Conservation (phyloP, 2,888 invertebrate species). For the Entomobrya multifasciata region DNA sequence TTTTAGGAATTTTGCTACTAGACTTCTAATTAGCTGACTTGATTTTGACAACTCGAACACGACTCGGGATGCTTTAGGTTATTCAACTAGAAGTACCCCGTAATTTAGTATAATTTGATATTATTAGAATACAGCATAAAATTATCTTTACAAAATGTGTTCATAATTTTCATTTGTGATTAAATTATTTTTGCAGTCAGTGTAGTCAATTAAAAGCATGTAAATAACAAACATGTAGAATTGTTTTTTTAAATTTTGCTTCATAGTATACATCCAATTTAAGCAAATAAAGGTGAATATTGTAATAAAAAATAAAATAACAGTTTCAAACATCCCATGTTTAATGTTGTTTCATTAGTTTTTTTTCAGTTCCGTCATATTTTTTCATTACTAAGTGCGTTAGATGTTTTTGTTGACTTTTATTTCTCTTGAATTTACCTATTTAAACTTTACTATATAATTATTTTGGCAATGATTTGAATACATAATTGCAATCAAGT, state of each 20-base stretch:
- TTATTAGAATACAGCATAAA: too few species aligned
- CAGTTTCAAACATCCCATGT: background rate
- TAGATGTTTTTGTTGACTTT: conserved; percentile 48
- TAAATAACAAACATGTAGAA: too few species aligned
- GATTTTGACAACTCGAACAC: conserved; percentile 49
- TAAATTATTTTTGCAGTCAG: too few species aligned
- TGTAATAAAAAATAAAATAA: background rate
- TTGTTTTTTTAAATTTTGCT: too few species aligned
- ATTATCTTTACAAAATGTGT: too few species aligned
- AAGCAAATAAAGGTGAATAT: too few species aligned
- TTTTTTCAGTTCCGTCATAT: conserved; percentile 9
- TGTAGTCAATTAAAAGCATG: too few species aligned
- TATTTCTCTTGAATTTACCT: conserved; percentile 52
- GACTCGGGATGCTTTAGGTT: background rate
- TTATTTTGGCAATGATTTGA: conserved; percentile 66
- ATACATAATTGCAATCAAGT: conserved; percentile 67
- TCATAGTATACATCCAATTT: too few species aligned
- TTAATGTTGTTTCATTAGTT: background rate
- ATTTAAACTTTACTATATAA: conserved; percentile 48
- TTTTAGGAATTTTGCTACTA: conserved; percentile 13
- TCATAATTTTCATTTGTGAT: too few species aligned
- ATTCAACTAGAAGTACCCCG: too few species aligned
- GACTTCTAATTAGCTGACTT: conserved; percentile 56
- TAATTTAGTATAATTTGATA: too few species aligned
- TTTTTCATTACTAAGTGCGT: conserved; percentile 65